phyloP scores from a whole-genome alignment of 1,140 invertebrate species.

The Atopsyche davidsoni region DNA sequence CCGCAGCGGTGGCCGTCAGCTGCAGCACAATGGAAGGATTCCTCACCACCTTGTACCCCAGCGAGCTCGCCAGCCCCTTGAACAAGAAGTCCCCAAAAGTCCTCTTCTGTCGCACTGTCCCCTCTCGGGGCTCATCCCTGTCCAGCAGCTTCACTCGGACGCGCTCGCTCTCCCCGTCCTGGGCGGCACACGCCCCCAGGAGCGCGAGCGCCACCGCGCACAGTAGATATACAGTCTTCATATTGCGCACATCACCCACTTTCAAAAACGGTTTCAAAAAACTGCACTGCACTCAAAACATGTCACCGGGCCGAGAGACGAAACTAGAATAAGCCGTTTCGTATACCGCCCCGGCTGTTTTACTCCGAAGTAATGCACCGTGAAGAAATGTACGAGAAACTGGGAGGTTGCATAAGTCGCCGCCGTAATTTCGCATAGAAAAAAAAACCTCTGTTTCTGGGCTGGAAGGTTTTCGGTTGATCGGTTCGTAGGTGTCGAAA shows the following conservation, averaged over 20 bases:
- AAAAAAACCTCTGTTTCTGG: slow-evolving; percentile 27
- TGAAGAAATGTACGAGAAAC: slow-evolving; percentile 30
- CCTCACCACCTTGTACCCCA: slow-evolving; percentile 43
- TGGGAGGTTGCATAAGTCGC: slow-evolving; percentile 28
- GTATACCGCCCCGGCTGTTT: slow-evolving; percentile 24
- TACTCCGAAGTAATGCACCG: slow-evolving; percentile 25
- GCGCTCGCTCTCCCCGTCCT: too few relatives aligned
- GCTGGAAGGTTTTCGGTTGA: slow-evolving; percentile 28
- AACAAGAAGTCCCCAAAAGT: slow-evolving; percentile 48
- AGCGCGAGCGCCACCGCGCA: slow-evolving; percentile 10
- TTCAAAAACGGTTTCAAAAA: slow-evolving; percentile 15
- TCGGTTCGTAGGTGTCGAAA: slow-evolving; percentile 18
- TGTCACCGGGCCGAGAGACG: slow-evolving; percentile 15
- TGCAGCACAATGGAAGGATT: slow-evolving; percentile 40
- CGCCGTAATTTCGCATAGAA: slow-evolving; percentile 27
- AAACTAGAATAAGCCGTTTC: slow-evolving; percentile 19
- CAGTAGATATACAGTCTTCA: too few relatives aligned
- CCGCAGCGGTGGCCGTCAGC: slow-evolving; percentile 39
- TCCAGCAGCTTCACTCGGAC: not conserved
- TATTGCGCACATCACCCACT: slow-evolving; percentile 18
- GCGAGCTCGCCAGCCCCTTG: slow-evolving; percentile 42
- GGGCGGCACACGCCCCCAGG: too few relatives aligned
- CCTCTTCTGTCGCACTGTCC: slow-evolving; percentile 39
- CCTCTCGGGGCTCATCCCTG: slow-evolving; percentile 6
- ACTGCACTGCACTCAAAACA: slow-evolving; percentile 17